Conservation (phyloP, 2,113 vertebrate genomes). For the Hemiprocne comata region DNA sequence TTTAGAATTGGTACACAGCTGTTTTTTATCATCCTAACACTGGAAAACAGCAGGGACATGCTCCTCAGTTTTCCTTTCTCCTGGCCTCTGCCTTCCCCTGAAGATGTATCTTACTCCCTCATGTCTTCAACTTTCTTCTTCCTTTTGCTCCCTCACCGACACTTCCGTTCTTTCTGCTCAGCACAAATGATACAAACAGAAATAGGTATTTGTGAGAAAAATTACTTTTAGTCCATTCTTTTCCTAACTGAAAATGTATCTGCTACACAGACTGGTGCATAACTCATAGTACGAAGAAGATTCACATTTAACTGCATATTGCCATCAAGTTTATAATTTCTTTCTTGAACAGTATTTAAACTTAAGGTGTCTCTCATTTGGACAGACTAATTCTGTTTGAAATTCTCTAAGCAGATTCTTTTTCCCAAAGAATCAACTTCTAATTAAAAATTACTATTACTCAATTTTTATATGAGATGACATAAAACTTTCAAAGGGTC, state of each 20-base stretch:
- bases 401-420: not conserved
- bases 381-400: not conserved
- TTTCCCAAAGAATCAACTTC: not conserved
- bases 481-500: not conserved
- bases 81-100: conserved; percentile 42
- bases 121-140: not conserved
- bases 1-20: conserved; percentile 35
- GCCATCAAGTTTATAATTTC: not conserved
- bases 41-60: conserved; percentile 45
- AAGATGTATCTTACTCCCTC: conserved; percentile 19
- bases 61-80: conserved; percentile 38
- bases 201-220: not conserved
- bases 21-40: conserved; percentile 50
- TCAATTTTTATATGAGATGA: not conserved
- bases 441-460: not conserved
- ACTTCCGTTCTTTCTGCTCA: not conserved
- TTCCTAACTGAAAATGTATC: not conserved
- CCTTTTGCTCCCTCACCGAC: not conserved
- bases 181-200: not conserved
- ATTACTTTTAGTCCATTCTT: not conserved
- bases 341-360: not conserved
- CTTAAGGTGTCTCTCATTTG: not conserved
- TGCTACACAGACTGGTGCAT: not conserved
- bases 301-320: not conserved
- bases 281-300: not conserved